Percentiles rank a stretch among this genome's conserved stretches.
phyloP scores from a whole-genome alignment of 2,888 invertebrate genomes.

The Heliconius erato region DNA sequence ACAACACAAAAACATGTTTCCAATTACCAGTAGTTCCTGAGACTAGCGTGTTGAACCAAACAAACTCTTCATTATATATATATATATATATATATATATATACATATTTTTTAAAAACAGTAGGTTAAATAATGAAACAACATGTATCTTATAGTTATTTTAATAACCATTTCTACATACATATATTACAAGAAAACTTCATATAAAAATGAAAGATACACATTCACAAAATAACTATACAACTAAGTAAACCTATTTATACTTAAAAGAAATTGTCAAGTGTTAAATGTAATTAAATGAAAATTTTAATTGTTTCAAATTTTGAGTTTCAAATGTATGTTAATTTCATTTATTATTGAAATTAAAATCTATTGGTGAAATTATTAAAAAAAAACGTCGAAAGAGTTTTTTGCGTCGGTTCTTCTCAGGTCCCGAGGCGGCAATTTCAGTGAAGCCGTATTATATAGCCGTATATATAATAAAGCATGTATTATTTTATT shows the following conservation, averaged over 20 bases:
- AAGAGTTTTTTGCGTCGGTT: too few relatives aligned
- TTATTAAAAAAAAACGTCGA: too few relatives aligned
- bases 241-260: not conserved
- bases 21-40: too few relatives aligned
- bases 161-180: slow-evolving; percentile 13
- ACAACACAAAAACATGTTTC: too few relatives aligned
- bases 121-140: not conserved
- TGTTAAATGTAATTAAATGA: not conserved
- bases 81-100: too few relatives aligned
- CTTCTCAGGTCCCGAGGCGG: too few relatives aligned
- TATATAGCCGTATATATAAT: too few relatives aligned
- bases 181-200: slow-evolving; percentile 17
- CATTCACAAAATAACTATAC: slow-evolving; percentile 12
- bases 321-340: not conserved
- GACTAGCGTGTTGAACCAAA: too few relatives aligned
- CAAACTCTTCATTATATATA: too few relatives aligned
- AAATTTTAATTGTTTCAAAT: not conserved
- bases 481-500: too few relatives aligned
- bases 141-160: slow-evolving; percentile 8
- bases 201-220: not conserved
- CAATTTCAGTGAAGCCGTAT: too few relatives aligned
- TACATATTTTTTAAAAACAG: not conserved
- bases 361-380: not conserved
- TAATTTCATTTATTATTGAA: not conserved
- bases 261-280: not conserved